Conservation (phyloP, 2,888 invertebrate genomes). For the Trissonchulus latispiculum region DNA sequence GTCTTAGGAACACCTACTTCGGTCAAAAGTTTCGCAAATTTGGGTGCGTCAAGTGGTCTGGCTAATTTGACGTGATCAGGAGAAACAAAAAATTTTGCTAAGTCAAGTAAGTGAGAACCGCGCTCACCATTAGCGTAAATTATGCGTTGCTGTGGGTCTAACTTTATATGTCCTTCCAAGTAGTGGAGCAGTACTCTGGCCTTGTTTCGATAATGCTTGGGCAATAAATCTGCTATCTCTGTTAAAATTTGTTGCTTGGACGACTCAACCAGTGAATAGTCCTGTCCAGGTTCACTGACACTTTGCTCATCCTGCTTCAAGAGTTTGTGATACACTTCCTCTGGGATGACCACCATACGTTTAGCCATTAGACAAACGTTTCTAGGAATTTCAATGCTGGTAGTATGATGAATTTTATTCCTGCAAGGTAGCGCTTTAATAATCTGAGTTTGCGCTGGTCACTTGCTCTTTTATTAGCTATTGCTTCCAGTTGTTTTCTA, state of each 20-base stretch:
- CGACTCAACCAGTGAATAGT: background rate
- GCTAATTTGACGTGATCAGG: background rate
- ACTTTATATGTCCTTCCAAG: background rate
- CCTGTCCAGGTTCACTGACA: too few species aligned
- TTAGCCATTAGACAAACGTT: background rate
- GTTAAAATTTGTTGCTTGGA: background rate
- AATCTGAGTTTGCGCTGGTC: background rate
- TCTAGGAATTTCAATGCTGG: background rate
- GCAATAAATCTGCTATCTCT: background rate
- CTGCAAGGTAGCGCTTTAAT: background rate
- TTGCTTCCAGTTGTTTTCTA: background rate
- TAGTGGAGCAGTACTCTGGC: background rate
- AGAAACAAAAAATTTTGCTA: constrained; percentile 14
- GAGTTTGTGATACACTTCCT: too few species aligned
- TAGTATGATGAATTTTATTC: background rate
- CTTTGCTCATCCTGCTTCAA: too few species aligned
- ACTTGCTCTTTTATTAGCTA: background rate
- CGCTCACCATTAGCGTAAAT: background rate
- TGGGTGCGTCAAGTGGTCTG: constrained; percentile 5
- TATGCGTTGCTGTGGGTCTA: background rate
- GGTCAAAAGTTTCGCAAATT: background rate
- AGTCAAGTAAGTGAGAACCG: constrained; percentile 11
- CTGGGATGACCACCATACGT: background rate
- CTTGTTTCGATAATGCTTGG: constrained; percentile 5
- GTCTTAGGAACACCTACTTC: background rate